phyloP scores from a whole-genome alignment of 2,113 vertebrate species.

The Oenanthe oenanthe region DNA sequence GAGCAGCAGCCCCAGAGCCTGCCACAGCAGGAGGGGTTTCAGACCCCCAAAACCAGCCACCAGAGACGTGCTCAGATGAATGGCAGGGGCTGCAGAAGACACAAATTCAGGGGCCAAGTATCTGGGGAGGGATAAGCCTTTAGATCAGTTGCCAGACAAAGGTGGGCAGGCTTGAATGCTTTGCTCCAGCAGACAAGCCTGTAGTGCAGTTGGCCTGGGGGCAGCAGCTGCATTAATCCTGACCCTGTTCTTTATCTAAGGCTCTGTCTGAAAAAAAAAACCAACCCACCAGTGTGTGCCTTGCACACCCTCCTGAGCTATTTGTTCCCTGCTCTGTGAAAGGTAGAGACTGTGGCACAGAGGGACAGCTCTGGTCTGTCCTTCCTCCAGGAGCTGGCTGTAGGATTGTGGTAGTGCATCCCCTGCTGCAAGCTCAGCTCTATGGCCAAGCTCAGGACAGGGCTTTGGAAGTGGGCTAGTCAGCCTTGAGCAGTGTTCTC shows the following conservation, averaged over 20 bases:
- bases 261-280: not conserved
- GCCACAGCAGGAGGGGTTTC: constrained; percentile 7
- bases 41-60: not conserved
- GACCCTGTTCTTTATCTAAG: not conserved
- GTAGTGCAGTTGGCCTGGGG: constrained; percentile 45
- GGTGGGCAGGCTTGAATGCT: not conserved
- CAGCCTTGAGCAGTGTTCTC: not conserved
- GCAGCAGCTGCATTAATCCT: constrained; percentile 59
- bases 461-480: not conserved
- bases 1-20: not conserved
- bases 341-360: not conserved
- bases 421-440: not conserved
- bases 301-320: not conserved
- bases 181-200: not conserved
- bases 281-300: not conserved
- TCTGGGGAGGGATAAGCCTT: not conserved
- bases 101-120: rapidly evolving
- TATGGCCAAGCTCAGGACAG: not conserved
- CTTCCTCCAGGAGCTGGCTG: not conserved
- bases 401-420: not conserved
- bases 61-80: not conserved
- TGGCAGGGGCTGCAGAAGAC: not conserved
- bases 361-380: not conserved
- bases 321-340: not conserved
- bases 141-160: constrained; percentile 47